These are phyloP conservation scores for Heteromormyrus szaboi DNA, from an alignment of 2,797 vertebrate genomes.

Conservation along the genomic window DNA sequence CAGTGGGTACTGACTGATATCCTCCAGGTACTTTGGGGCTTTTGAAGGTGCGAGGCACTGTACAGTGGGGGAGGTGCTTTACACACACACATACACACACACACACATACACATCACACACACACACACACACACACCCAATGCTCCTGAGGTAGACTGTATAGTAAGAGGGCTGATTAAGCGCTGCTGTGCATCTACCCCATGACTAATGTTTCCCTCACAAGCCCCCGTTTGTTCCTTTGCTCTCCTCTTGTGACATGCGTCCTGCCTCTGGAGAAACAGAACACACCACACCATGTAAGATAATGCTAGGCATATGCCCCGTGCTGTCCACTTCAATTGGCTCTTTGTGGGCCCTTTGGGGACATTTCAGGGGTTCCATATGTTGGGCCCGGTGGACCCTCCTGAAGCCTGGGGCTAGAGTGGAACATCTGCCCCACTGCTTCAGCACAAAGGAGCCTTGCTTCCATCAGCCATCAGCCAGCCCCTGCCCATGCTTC, in stretches of 20 bases:
- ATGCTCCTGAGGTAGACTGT: background rate
- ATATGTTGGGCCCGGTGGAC: constrained; percentile 69
- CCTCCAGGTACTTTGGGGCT: background rate
- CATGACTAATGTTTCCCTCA: background rate
- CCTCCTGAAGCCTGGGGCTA: constrained; percentile 64
- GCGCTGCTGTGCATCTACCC: background rate
- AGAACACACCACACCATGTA: background rate
- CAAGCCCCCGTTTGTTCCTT: background rate
- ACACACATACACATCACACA: background rate
- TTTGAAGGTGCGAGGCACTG: background rate
- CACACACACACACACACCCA: background rate
- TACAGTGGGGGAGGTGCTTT: background rate
- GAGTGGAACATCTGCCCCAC: constrained; percentile 63
- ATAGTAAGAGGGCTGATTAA: background rate
- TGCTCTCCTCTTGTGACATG: background rate
- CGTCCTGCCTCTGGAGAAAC: background rate
- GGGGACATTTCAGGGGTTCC: constrained; percentile 62
- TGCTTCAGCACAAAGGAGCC: constrained; percentile 44
- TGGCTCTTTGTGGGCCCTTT: constrained; percentile 64
- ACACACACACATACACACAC: background rate
- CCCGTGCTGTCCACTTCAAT: constrained; percentile 49
- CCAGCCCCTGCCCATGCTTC: background rate
- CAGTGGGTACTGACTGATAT: background rate
- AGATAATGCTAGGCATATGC: background rate
- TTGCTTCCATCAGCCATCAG: background rate